Conservation (phyloP, 2,797 vertebrate genomes). For the Momotus momota region DNA sequence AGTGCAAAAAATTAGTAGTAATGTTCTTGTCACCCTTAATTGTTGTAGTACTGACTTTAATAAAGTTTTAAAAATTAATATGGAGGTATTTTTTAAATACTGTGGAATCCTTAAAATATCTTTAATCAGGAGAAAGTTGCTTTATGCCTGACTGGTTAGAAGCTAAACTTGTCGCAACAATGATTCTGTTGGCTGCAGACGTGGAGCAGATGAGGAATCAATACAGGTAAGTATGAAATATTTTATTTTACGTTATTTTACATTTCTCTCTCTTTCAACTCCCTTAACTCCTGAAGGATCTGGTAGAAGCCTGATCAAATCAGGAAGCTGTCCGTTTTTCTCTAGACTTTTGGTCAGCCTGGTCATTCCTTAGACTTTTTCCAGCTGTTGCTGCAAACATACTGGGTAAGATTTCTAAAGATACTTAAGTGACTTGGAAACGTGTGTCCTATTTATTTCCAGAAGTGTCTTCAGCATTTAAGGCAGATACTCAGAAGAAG, state of each 20-base stretch:
- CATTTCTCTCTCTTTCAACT: not conserved
- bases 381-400: not conserved
- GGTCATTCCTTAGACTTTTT: not conserved
- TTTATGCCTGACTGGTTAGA: conserved; percentile 85
- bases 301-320: not conserved
- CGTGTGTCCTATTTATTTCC: not conserved
- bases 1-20: not conserved
- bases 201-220: conserved; percentile 78
- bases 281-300: not conserved
- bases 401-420: conserved; percentile 22
- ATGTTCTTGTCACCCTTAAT: not conserved
- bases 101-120: conserved; percentile 51
- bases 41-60: not conserved
- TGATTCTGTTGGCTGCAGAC: conserved; percentile 88
- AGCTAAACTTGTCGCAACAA: conserved; percentile 85
- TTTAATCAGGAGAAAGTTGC: conserved; percentile 69
- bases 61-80: not conserved
- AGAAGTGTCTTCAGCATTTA: not conserved
- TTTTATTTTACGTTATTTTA: not conserved
- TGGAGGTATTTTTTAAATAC: not conserved
- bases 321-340: not conserved
- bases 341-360: not conserved
- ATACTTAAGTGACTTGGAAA: not conserved
- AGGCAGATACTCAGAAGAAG: conserved; percentile 44
- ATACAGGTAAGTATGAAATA: conserved; percentile 63